Percentiles rank a stretch among this genome's conserved stretches.
Conservation (phyloP, 1,140 invertebrate genomes). For the Tetranychus cinnabarinus region DNA sequence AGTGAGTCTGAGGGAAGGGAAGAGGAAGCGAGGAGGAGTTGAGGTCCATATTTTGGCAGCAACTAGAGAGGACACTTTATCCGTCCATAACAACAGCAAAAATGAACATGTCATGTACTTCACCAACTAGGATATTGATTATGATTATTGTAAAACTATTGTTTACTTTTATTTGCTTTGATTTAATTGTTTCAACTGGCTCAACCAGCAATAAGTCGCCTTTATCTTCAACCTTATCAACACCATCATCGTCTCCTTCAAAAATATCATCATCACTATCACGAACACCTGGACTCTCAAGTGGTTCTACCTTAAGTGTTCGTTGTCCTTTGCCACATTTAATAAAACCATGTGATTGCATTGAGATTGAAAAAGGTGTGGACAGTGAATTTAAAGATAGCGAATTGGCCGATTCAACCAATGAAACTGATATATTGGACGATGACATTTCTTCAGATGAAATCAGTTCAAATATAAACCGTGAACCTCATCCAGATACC, state of each 20-base stretch:
- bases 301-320: neutral
- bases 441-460: neutral
- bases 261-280: too few relatives aligned
- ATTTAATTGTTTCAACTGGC: neutral
- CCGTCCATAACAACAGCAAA: too few relatives aligned
- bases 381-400: neutral
- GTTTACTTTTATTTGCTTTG: neutral
- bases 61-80: too few relatives aligned
- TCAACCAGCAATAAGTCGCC: neutral
- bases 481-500: conserved; percentile 2
- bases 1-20: too few relatives aligned
- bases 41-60: too few relatives aligned
- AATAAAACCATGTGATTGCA: neutral
- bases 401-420: neutral
- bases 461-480: neutral
- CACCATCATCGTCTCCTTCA: too few relatives aligned
- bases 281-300: too few relatives aligned
- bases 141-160: neutral
- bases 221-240: neutral
- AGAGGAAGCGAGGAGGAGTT: too few relatives aligned
- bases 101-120: neutral
- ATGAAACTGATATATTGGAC: neutral
- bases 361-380: neutral
- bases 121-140: neutral
- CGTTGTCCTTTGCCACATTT: neutral